phyloP scores from a whole-genome alignment of 2,113 vertebrate genomes.

The Zingel zingel region DNA sequence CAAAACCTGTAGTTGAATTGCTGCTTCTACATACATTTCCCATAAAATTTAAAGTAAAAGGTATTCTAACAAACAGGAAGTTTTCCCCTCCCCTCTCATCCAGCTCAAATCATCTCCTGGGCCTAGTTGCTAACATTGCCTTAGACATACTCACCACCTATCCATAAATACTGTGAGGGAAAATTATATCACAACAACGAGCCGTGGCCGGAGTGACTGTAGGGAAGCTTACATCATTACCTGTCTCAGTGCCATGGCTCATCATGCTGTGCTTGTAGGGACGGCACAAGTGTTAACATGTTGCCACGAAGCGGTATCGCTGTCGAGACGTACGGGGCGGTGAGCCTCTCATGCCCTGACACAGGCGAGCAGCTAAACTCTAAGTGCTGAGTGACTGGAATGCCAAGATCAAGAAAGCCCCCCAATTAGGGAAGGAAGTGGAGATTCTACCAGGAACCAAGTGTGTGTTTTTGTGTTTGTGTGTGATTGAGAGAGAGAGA shows the following conservation, averaged over 20 bases:
- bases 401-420: conserved; percentile 66
- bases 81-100: neutral
- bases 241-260: conserved; percentile 62
- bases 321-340: conserved; percentile 47
- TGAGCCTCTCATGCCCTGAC: conserved; percentile 56
- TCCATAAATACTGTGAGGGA: conserved; percentile 53
- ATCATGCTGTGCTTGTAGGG: conserved; percentile 43
- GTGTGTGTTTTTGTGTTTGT: conserved; percentile 34
- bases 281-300: conserved; percentile 66
- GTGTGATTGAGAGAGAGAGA: neutral
- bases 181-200: conserved; percentile 63
- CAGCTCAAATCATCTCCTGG: neutral
- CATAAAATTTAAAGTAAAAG: neutral
- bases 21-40: neutral
- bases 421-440: conserved; percentile 54
- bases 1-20: neutral
- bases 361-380: conserved; percentile 52
- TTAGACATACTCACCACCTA: conserved; percentile 38
- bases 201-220: conserved; percentile 21
- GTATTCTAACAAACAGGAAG: conserved; percentile 1
- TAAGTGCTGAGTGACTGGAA: conserved; percentile 66
- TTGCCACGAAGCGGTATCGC: conserved; percentile 51
- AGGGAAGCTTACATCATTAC: conserved; percentile 62
- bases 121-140: conserved; percentile 21
- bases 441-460: conserved; percentile 38